phyloP scores from a whole-genome alignment of 2,113 vertebrate species.

The Phaethornis superciliosus region DNA sequence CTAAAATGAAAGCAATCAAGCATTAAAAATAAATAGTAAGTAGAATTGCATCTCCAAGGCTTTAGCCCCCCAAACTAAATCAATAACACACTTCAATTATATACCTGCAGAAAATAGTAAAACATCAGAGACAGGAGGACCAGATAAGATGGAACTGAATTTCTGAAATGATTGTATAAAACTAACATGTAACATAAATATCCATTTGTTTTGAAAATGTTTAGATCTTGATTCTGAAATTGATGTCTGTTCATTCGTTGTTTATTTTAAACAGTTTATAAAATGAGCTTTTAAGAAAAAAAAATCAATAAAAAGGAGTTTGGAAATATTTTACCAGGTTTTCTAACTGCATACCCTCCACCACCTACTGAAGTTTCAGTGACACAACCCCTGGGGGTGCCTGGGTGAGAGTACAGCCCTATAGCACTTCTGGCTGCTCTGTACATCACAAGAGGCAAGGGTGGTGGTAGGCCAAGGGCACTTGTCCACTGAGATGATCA shows the following conservation, averaged over 20 bases:
- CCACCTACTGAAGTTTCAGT: not conserved
- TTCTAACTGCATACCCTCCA: not conserved
- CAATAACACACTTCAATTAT: not conserved
- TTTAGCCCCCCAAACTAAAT: not conserved
- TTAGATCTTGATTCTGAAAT: not conserved
- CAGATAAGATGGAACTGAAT: not conserved
- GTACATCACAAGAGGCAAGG: not conserved
- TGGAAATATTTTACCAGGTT: not conserved
- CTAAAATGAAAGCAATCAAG: not conserved
- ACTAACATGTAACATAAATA: not conserved
- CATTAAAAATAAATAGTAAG: not conserved
- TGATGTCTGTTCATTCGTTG: not conserved
- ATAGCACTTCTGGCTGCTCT: not conserved
- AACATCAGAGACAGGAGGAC: not conserved
- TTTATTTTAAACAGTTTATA: not conserved
- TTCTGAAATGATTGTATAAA: not conserved
- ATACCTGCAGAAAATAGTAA: not conserved
- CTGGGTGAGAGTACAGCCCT: not conserved
- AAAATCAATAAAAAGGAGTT: rapidly evolving
- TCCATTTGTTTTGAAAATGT: not conserved
- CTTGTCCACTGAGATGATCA: not conserved
- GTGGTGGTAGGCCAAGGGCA: not conserved
- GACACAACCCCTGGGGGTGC: not conserved
- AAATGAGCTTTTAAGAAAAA: not conserved
- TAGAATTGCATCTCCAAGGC: not conserved